Percentiles rank a stretch among this genome's conserved stretches.
phyloP scores from a whole-genome alignment of 2,888 invertebrate species.

The Caenorhabditis doughertyi region DNA sequence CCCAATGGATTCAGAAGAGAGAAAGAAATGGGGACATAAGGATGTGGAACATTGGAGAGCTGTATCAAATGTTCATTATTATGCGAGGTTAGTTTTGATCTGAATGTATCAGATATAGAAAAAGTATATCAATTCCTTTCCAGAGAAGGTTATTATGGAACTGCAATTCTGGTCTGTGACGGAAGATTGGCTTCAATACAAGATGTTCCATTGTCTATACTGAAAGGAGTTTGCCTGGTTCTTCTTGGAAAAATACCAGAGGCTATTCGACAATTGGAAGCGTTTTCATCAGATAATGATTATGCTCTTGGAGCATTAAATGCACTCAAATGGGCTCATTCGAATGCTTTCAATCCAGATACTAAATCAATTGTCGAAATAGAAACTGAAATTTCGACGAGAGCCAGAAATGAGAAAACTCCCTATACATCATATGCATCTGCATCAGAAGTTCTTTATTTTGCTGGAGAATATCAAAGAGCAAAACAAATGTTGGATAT shows the following conservation, averaged over 20 bases:
- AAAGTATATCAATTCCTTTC: too few relatives aligned
- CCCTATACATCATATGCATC: slow-evolving; percentile 58
- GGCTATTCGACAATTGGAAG: slow-evolving; percentile 74
- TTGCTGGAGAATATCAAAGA: slow-evolving; percentile 46
- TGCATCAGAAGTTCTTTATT: slow-evolving; percentile 59
- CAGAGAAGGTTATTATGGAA: slow-evolving; percentile 72
- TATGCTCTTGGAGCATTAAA: slow-evolving; percentile 62
- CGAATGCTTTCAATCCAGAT: slow-evolving; percentile 67
- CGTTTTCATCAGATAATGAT: slow-evolving; percentile 53
- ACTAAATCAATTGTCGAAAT: slow-evolving; percentile 67
- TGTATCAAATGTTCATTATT: slow-evolving; percentile 60
- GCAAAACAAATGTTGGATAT: slow-evolving; percentile 57
- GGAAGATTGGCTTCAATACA: slow-evolving; percentile 38
- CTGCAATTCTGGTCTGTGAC: slow-evolving; percentile 63
- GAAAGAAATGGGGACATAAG: slow-evolving; percentile 50
- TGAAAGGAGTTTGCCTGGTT: slow-evolving; percentile 63
- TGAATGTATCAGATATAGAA: background rate
- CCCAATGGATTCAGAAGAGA: slow-evolving; percentile 40
- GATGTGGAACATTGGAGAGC: slow-evolving; percentile 61
- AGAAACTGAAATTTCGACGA: slow-evolving; percentile 49
- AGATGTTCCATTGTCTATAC: slow-evolving; percentile 50
- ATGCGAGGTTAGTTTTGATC: slow-evolving; percentile 44
- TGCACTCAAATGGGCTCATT: slow-evolving; percentile 68
- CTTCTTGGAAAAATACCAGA: slow-evolving; percentile 74
- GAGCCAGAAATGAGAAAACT: slow-evolving; percentile 46